Conservation (phyloP, 1,140 invertebrate species). For the Drosophila punjabiensis region DNA sequence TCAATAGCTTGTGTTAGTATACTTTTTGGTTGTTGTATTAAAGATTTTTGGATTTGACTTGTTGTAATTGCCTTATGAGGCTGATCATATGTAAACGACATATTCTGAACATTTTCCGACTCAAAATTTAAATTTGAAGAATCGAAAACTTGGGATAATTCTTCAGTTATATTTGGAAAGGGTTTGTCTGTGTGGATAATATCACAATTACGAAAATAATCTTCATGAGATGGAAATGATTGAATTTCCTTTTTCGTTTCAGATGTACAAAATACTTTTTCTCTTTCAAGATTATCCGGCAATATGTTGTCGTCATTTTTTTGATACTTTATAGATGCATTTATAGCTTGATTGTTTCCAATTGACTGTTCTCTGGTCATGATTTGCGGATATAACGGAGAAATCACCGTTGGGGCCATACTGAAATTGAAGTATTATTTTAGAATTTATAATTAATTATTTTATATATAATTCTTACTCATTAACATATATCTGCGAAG, state of each 20-base stretch:
- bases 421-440: constrained; percentile 1
- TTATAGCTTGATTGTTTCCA: constrained; percentile 1
- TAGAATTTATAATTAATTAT: neutral
- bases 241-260: neutral
- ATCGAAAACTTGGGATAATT: constrained; percentile 1
- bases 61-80: constrained; percentile 80
- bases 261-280: neutral
- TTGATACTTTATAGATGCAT: neutral
- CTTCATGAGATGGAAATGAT: constrained; percentile 17
- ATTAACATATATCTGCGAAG: constrained; percentile 8
- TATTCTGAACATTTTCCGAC: constrained; percentile 60
- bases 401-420: neutral
- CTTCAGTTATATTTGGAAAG: neutral
- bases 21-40: constrained; percentile 26
- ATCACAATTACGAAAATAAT: constrained; percentile 40
- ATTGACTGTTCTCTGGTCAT: neutral
- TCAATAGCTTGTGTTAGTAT: constrained; percentile 7
- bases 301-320: neutral
- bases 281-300: neutral
- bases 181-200: constrained; percentile 3
- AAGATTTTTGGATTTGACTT: constrained; percentile 20
- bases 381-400: neutral
- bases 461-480: constrained; percentile 15
- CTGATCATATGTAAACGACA: constrained; percentile 56
- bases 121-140: constrained; percentile 1